These are phyloP conservation scores for Alloplasta piceator DNA, from an alignment of 2,888 invertebrate genomes.

Conservation along the genomic window DNA sequence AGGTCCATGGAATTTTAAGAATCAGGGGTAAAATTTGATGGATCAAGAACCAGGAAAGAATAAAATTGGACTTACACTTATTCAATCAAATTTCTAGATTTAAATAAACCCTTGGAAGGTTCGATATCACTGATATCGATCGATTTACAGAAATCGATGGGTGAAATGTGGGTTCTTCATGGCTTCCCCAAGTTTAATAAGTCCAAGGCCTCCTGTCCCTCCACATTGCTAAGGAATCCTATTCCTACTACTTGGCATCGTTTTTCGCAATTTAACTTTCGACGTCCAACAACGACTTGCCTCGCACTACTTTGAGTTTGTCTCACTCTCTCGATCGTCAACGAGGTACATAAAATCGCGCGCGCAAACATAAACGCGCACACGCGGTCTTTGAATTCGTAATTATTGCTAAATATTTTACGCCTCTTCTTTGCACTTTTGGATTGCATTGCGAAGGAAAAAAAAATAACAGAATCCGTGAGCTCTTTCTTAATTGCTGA, in stretches of 20 bases:
- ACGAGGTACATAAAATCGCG: neutral
- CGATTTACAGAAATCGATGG: neutral
- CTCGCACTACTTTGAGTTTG: neutral
- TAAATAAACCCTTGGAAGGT: too few relatives aligned
- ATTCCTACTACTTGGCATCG: slow-evolving; percentile 16
- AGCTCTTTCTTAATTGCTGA: too few relatives aligned
- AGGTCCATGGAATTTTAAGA: too few relatives aligned
- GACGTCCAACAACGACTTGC: slow-evolving; percentile 47
- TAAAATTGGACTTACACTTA: too few relatives aligned
- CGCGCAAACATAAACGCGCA: slow-evolving; percentile 36
- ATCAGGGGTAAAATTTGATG: too few relatives aligned
- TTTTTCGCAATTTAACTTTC: slow-evolving; percentile 75
- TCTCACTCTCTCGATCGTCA: neutral
- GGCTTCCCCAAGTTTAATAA: slow-evolving; percentile 74
- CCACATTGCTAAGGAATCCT: slow-evolving; percentile 14
- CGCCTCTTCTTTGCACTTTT: slow-evolving; percentile 38
- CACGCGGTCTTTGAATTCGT: slow-evolving; percentile 63
- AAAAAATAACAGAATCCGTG: neutral
- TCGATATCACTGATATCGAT: neutral
- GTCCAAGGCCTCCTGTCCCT: slow-evolving; percentile 73
- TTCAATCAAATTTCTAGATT: too few relatives aligned
- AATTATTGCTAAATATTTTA: slow-evolving; percentile 74
- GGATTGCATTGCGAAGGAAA: slow-evolving; percentile 10
- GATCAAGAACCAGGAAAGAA: too few relatives aligned
- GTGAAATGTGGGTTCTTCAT: neutral